phyloP scores from a whole-genome alignment of 1,140 invertebrate species.

The Macrotrachela quadricornifera region DNA sequence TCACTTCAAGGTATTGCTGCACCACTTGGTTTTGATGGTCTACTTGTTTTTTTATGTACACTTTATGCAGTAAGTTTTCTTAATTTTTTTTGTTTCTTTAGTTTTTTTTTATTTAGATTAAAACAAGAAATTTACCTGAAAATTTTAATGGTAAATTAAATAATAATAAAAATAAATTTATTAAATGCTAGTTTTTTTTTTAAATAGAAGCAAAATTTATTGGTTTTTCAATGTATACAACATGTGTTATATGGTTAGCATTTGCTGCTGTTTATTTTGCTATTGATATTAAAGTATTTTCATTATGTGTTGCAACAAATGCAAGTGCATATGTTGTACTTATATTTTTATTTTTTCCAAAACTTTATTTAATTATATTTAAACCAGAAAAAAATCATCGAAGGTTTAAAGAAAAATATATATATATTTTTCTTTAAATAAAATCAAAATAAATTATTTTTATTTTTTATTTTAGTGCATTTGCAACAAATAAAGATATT shows the following conservation, averaged over 20 bases:
- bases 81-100: no score
- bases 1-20: slow-evolving; percentile 34
- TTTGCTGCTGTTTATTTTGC: slow-evolving; percentile 64
- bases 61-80: slow-evolving; percentile 40
- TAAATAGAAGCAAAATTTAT: slow-evolving; percentile 25
- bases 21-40: slow-evolving; percentile 54
- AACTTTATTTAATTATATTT: slow-evolving; percentile 53
- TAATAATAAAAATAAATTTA: no score
- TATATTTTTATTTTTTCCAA: slow-evolving; percentile 52
- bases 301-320: slow-evolving; percentile 45
- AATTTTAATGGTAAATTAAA: slow-evolving; percentile 44
- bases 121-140: slow-evolving; percentile 62
- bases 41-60: slow-evolving; percentile 55
- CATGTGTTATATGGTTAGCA: slow-evolving; percentile 69
- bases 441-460: no score
- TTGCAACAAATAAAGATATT: slow-evolving; percentile 48
- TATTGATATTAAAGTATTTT: slow-evolving; percentile 42
- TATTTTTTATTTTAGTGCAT: slow-evolving; percentile 30
- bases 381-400: slow-evolving; percentile 54
- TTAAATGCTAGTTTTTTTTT: no score
- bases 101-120: slow-evolving; percentile 27
- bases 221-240: slow-evolving; percentile 60
- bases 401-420: no score
- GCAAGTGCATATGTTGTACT: slow-evolving; percentile 53
- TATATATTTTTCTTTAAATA: no score